Evolutionary conservation across 2,888 invertebrate genomes (phyloP).

Genomic region (Hypselothyrea guttata): DNA sequence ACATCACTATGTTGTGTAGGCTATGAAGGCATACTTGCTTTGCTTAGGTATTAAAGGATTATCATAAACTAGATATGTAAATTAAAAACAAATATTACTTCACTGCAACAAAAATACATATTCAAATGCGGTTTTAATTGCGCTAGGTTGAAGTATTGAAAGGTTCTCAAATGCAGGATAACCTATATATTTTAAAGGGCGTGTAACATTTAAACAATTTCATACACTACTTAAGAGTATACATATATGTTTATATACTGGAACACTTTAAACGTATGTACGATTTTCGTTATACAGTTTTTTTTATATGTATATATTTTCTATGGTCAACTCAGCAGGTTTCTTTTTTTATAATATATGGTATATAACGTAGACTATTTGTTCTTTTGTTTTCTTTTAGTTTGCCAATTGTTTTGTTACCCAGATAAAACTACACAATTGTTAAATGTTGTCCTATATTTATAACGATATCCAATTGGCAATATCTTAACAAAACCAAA

Average conservation of each 20-base stretch:
- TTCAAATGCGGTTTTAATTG: conserved; percentile 63
- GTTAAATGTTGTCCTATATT: conserved; percentile 51
- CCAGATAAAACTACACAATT: conserved; percentile 45
- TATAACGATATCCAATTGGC: conserved; percentile 30
- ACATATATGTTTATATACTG: conserved; percentile 57
- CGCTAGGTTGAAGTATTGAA: conserved; percentile 58
- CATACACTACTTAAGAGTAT: conserved; percentile 67
- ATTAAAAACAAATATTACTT: conserved; percentile 59
- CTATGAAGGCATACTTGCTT: conserved; percentile 11
- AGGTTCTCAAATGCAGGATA: conserved; percentile 56
- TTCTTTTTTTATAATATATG: conserved; percentile 5
- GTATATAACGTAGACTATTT: conserved; percentile 24
- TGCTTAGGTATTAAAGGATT: conserved; percentile 26
- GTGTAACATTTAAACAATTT: conserved; percentile 71
- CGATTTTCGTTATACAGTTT: conserved; percentile 15
- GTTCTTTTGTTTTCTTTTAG: conserved; percentile 25
- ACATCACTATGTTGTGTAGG: neutral
- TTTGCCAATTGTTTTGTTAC: conserved; percentile 51
- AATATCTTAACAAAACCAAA: conserved; percentile 20
- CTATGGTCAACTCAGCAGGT: conserved; percentile 1
- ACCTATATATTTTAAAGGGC: conserved; percentile 48
- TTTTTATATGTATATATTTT: conserved; percentile 15
- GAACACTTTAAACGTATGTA: conserved; percentile 34
- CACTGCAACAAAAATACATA: conserved; percentile 68
- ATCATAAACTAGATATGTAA: conserved; percentile 38